Conservation (phyloP, 2,797 vertebrate genomes). For the Sebastes iracundus region DNA sequence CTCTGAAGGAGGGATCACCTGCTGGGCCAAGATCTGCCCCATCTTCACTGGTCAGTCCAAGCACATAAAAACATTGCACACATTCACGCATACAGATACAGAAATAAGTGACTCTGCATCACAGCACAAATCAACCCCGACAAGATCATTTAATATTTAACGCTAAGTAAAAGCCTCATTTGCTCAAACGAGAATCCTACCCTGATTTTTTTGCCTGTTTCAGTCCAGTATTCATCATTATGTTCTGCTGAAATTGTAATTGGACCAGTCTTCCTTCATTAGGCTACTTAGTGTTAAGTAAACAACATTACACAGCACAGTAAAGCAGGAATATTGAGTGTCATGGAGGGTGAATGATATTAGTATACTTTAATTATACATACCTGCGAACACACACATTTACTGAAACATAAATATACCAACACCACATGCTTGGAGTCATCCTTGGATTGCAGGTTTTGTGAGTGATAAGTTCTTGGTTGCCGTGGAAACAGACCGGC, state of each 20-base stretch:
- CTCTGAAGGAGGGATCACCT: conserved; percentile 98
- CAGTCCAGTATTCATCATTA: conserved; percentile 19
- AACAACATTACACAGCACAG: conserved; percentile 18
- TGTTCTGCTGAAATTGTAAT: conserved; percentile 40
- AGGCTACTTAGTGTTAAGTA: conserved; percentile 27
- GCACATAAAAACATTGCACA: background rate
- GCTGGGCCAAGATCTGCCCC: conserved; percentile 98
- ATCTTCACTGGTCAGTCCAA: conserved; percentile 94
- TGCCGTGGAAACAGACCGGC: conserved; percentile 71
- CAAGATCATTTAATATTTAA: conserved; percentile 32
- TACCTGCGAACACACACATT: background rate
- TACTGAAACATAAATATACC: background rate
- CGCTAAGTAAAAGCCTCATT: conserved; percentile 25
- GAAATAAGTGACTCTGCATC: background rate
- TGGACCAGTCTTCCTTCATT: conserved; percentile 33
- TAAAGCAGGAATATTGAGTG: background rate
- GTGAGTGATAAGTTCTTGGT: conserved; percentile 52
- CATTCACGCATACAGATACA: background rate
- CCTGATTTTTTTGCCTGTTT: conserved; percentile 35
- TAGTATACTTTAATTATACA: background rate
- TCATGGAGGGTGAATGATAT: background rate
- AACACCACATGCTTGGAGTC: background rate
- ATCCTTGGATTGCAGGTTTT: conserved; percentile 27
- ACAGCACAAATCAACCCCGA: background rate
- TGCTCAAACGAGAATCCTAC: conserved; percentile 1